phyloP scores from a whole-genome alignment of 2,888 invertebrate genomes.

The Lagria hirta region DNA sequence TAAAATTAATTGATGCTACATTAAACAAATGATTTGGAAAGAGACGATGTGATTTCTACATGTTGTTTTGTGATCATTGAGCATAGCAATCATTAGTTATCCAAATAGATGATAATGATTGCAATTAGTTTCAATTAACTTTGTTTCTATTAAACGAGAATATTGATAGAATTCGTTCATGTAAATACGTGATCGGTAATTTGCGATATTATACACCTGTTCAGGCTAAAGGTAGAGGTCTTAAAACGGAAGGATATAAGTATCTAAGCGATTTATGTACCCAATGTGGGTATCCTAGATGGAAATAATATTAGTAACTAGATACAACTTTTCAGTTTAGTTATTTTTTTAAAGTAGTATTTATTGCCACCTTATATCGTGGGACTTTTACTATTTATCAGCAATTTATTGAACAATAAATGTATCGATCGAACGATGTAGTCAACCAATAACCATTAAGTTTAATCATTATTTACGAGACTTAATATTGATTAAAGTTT shows the following conservation, averaged over 20 bases:
- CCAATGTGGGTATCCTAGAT: too few relatives aligned
- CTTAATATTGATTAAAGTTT: constrained; percentile 46
- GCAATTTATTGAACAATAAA: constrained; percentile 38
- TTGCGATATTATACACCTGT: constrained; percentile 18
- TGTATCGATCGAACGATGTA: constrained; percentile 37
- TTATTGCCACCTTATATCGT: constrained; percentile 30
- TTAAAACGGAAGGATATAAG: constrained; percentile 21
- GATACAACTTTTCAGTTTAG: too few relatives aligned
- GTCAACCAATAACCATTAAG: constrained; percentile 43
- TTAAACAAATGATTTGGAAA: too few relatives aligned
- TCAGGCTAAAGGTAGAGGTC: constrained; percentile 4
- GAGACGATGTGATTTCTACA: too few relatives aligned
- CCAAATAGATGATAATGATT: constrained; percentile 5
- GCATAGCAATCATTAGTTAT: too few relatives aligned
- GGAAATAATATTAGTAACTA: too few relatives aligned
- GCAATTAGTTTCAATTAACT: constrained; percentile 12
- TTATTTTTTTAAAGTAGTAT: too few relatives aligned
- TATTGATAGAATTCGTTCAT: too few relatives aligned
- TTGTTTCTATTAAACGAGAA: too few relatives aligned
- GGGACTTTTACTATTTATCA: constrained; percentile 37
- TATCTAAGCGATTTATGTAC: constrained; percentile 10
- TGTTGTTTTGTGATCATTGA: too few relatives aligned
- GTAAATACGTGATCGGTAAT: too few relatives aligned
- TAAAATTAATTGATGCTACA: too few relatives aligned
- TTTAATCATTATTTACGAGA: constrained; percentile 45